Conservation (phyloP, 2,113 vertebrate species). For the Phylloscopus trochiloides region DNA sequence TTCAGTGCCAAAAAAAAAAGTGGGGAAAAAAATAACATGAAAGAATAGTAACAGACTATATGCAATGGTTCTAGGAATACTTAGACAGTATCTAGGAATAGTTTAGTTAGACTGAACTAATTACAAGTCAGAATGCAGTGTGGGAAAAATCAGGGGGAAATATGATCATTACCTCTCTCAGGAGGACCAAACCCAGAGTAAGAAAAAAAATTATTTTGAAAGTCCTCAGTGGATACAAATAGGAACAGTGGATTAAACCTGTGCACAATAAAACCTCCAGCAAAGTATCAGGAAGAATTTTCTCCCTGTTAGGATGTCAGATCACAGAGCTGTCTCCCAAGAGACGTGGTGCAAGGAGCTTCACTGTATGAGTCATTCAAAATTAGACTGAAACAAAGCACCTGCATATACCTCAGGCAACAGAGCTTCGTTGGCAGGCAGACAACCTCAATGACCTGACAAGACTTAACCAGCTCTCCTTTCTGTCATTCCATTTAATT, state of each 20-base stretch:
- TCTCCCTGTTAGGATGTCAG: not conserved
- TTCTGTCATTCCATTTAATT: constrained; percentile 23
- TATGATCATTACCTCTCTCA: not conserved
- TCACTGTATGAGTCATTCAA: constrained; percentile 1
- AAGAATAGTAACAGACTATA: not conserved
- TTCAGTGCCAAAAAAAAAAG: not conserved
- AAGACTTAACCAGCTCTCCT: not conserved
- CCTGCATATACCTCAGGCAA: constrained; percentile 30
- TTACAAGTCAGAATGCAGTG: not conserved
- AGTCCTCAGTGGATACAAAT: not conserved
- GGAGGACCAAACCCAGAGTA: not conserved
- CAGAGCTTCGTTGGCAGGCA: not conserved
- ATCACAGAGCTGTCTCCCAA: constrained; percentile 6
- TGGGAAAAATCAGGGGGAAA: not conserved
- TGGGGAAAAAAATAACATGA: not conserved
- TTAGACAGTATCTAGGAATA: not conserved
- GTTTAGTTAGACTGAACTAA: not conserved
- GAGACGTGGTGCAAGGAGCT: constrained; percentile 6
- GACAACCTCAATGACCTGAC: constrained; percentile 33
- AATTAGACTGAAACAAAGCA: constrained; percentile 58
- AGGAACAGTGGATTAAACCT: not conserved
- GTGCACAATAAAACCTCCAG: not conserved
- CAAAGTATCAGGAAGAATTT: not conserved
- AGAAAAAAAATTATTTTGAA: not conserved
- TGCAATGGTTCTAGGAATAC: not conserved